Percentiles rank a stretch among this genome's conserved stretches.
phyloP scores from a whole-genome alignment of 2,113 vertebrate species.

The Podarcis muralis region DNA sequence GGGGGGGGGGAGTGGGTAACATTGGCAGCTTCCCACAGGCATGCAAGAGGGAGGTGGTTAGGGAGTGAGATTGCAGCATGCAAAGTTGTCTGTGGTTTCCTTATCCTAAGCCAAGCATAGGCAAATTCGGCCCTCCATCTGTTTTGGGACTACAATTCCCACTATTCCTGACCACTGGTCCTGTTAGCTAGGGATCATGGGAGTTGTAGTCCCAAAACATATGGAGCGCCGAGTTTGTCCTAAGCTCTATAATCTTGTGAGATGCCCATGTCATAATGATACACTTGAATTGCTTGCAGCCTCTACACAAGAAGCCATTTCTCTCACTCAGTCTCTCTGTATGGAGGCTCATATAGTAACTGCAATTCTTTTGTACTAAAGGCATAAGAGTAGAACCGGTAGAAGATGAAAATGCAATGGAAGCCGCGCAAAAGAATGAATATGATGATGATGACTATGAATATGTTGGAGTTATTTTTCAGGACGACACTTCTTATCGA shows the following conservation, averaged over 20 bases:
- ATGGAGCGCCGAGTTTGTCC: not conserved
- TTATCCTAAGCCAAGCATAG: not conserved
- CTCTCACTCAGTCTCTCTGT: fast-evolving
- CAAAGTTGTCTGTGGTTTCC: no score
- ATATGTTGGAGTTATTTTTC: constrained; percentile 81
- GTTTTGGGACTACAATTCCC: no score
- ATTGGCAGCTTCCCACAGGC: no score
- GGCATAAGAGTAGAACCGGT: constrained; percentile 73
- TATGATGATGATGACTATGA: constrained; percentile 31
- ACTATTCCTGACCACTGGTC: no score
- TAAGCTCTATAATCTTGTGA: no score
- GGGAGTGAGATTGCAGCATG: no score
- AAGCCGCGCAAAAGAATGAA: constrained; percentile 65
- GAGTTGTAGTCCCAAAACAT: no score
- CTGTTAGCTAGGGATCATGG: no score
- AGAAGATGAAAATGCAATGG: constrained; percentile 76
- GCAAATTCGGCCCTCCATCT: no score
- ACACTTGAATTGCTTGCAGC: fast-evolving
- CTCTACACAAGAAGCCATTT: fast-evolving
- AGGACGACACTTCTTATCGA: constrained; percentile 80
- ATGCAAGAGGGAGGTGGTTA: no score
- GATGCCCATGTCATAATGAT: no score
- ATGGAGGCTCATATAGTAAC: fast-evolving
- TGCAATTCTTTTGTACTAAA: constrained; percentile 24
- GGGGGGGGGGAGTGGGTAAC: no score